Conservation (phyloP, 2,888 invertebrate species). For the Dryobotodes eremita region DNA sequence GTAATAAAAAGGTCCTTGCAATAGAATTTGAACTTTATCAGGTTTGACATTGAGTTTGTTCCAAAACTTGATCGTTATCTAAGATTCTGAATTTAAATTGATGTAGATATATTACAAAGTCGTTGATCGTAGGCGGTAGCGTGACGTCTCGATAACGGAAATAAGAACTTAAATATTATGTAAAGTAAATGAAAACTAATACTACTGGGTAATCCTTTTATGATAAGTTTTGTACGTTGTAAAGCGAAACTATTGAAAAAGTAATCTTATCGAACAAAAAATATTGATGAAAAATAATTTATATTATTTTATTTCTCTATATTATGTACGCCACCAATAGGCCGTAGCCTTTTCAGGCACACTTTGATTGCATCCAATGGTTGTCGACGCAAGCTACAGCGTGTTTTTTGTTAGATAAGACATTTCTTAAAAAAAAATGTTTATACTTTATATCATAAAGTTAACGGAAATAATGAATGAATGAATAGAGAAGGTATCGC, state of each 20-base stretch:
- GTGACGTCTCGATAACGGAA: conserved; percentile 85
- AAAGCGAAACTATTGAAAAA: no score
- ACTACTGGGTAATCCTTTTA: conserved; percentile 24
- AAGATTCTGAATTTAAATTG: conserved; percentile 16
- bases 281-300: no score
- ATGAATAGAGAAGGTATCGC: neutral
- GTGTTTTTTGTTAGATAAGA: no score
- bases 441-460: conserved; percentile 4
- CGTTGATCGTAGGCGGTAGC: conserved; percentile 79
- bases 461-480: conserved; percentile 23
- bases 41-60: neutral
- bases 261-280: no score
- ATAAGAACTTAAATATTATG: conserved; percentile 52
- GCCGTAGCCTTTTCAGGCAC: no score
- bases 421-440: no score
- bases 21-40: neutral
- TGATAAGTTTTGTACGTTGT: neutral
- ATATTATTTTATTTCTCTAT: no score
- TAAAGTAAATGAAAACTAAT: conserved; percentile 31
- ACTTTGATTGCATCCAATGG: no score
- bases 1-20: neutral
- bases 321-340: no score
- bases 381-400: no score
- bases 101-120: conserved; percentile 49
- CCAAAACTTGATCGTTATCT: neutral